Conservation (phyloP, 2,113 vertebrate species). For the Alethe diademata region DNA sequence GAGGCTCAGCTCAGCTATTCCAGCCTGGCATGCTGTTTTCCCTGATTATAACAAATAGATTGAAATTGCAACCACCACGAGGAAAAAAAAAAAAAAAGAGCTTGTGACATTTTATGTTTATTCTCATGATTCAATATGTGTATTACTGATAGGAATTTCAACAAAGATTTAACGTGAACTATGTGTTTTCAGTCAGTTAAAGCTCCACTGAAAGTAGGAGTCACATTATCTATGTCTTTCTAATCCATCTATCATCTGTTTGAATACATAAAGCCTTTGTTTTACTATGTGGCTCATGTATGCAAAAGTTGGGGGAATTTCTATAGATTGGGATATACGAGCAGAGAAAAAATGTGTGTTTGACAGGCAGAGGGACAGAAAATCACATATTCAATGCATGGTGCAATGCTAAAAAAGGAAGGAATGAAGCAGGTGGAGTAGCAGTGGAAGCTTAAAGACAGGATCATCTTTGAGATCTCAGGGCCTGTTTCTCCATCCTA, state of each 20-base stretch:
- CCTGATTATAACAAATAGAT: constrained; percentile 46
- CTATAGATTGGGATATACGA: background rate
- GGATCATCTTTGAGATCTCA: constrained; percentile 35
- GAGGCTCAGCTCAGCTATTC: background rate
- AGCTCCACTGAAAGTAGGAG: constrained; percentile 13
- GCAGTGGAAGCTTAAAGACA: constrained; percentile 35
- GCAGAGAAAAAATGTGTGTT: background rate
- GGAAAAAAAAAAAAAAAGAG: background rate
- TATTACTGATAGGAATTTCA: constrained; percentile 51
- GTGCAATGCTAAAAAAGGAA: background rate
- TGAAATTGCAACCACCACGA: background rate
- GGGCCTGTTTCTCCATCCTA: background rate
- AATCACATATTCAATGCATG: constrained; percentile 12
- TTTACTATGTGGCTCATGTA: constrained; percentile 24
- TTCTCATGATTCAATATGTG: constrained; percentile 28
- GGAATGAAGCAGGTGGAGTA: constrained; percentile 24
- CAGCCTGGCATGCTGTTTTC: background rate
- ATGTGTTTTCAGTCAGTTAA: constrained; percentile 35
- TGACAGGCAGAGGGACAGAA: background rate
- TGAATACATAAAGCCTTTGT: constrained; percentile 34
- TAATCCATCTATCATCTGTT: constrained; percentile 42
- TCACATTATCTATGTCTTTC: constrained; percentile 33
- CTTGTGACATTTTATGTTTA: constrained; percentile 22
- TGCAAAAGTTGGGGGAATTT: constrained; percentile 34
- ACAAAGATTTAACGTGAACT: constrained; percentile 44